A percentile compares a stretch with the other conserved stretches of the same genome.
Conservation (phyloP, 2,113 vertebrate species). For the Megaptera novaeangliae region DNA sequence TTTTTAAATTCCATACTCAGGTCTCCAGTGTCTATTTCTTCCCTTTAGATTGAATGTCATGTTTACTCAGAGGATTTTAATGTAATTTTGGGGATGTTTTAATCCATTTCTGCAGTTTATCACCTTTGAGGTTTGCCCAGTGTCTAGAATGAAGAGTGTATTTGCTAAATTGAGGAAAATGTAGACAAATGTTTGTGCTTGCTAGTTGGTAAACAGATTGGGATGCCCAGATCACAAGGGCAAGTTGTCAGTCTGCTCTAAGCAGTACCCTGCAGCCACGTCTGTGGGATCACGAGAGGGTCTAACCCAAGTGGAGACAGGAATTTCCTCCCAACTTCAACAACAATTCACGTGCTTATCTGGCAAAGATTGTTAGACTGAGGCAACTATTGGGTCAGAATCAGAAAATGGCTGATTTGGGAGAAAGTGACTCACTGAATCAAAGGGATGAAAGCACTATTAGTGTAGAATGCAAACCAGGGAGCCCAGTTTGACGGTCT, state of each 20-base stretch:
- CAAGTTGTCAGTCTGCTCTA: not conserved
- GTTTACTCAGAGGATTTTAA: slow-evolving; percentile 9
- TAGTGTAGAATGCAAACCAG: not conserved
- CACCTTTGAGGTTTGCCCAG: not conserved
- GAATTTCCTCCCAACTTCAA: not conserved
- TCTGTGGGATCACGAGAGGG: not conserved
- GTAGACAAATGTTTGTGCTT: not conserved
- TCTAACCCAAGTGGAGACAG: not conserved
- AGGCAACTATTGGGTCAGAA: not conserved
- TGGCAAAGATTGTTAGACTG: not conserved
- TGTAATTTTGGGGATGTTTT: not conserved
- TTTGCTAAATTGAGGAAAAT: not conserved
- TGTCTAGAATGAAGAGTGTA: not conserved
- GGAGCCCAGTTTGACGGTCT: not conserved
- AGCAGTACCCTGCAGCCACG: not conserved
- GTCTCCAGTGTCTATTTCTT: not conserved
- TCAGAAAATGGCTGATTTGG: not conserved
- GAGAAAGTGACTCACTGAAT: not conserved
- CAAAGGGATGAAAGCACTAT: not conserved
- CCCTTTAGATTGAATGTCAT: not conserved
- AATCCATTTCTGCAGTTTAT: not conserved
- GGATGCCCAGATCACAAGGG: not conserved
- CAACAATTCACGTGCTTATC: not conserved
- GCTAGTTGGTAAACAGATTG: not conserved
- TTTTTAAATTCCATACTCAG: not conserved